These are phyloP conservation scores for Microplitis mediator DNA, from an alignment of 1,140 invertebrate genomes.

Conservation along the genomic window DNA sequence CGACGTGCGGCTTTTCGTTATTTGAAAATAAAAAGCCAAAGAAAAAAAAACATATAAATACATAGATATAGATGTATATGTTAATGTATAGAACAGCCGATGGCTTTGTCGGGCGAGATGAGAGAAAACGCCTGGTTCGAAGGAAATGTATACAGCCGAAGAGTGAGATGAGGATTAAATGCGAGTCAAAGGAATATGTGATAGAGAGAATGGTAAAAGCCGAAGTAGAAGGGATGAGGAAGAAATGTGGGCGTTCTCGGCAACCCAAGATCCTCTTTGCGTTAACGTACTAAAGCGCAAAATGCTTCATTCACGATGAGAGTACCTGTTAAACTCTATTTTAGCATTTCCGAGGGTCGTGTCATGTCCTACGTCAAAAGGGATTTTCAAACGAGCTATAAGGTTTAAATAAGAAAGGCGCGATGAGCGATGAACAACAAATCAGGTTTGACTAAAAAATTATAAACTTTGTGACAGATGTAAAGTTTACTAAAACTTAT, in stretches of 20 bases:
- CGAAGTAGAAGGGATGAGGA: not conserved
- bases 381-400: constrained; percentile 21
- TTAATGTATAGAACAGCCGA: constrained; percentile 1
- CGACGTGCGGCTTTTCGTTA: constrained; percentile 41
- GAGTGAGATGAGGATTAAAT: not conserved
- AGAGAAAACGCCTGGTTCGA: constrained; percentile 19
- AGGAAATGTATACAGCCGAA: not conserved
- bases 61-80: not conserved
- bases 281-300: constrained; percentile 16
- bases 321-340: constrained; percentile 41
- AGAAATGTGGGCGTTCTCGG: not conserved
- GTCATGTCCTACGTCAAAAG: constrained; percentile 32
- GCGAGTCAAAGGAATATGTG: constrained; percentile 12
- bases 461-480: not conserved
- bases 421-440: not conserved
- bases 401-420: constrained; percentile 5
- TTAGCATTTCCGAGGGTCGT: constrained; percentile 29
- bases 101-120: constrained; percentile 36
- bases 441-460: not conserved
- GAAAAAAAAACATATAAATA: not conserved
- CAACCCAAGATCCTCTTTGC: constrained; percentile 28
- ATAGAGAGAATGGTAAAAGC: not conserved
- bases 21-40: constrained; percentile 36
- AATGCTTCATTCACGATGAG: constrained; percentile 21
- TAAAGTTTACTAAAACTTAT: not conserved